Evolutionary conservation across 1,140 invertebrate genomes (phyloP), one percentile per base, ranked within the genome.

Genomic region (Megathymus violae): DNA sequence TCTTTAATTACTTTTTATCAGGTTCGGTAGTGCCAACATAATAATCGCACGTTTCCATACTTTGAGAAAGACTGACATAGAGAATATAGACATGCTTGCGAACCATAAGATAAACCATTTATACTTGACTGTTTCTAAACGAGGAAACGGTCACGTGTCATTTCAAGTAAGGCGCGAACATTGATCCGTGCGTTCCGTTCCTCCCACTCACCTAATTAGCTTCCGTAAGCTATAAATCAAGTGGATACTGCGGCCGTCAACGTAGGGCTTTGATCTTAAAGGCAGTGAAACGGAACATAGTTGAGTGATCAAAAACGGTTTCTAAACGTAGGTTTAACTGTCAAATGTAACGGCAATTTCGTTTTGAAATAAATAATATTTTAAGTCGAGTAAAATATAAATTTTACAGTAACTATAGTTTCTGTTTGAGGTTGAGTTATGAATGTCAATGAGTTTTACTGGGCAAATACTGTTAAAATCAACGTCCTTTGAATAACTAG

Each of bases 171-270:
- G 67, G 69, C 64, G 64, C 68, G 64, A 65, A 59, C 31, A 71
- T 54, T 66, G 64, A 62, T 50, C 68, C 68, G 48, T 71, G 54
- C 52, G 63, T 41, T 50, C 52, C 51, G 54, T 54, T 44, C 69
- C 65, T 64, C 64, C 70, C 65, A 44, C 48, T 66, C 27, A 52
- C 54, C 73, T 80, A 80, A 78, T 78, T 80, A 78, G 74, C 76
- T 80, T 80, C 78, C 78, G 74, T 76, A 72, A 69, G 69, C 64
- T 67, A 74, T 80, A 78, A 78, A 76, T 80, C 71, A 76, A 60
- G 60, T 41, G 6, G 64, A 72, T 67, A 71, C 60, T 69, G 54
- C 64, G 52, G 61, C 65, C 72, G 71, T 67, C 68, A 58, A 51
- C 69, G 66, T 48, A 27, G 17, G 13, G 25, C 77, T 80, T 80